Conservation (phyloP, 2,888 invertebrate species). For the Hartigia nigra region DNA sequence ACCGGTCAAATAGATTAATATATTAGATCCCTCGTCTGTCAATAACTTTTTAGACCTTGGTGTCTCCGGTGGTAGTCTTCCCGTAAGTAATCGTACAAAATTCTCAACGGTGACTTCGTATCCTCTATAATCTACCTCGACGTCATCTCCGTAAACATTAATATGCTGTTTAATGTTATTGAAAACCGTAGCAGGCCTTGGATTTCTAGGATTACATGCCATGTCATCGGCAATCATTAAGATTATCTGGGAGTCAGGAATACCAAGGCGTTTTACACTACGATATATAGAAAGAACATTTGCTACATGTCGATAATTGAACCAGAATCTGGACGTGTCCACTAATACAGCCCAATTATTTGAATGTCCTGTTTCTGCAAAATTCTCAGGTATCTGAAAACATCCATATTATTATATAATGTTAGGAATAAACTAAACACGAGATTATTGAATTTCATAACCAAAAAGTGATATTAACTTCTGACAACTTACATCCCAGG, state of each 20-base stretch:
- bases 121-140: constrained; percentile 98
- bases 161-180: constrained; percentile 98
- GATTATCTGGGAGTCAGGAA: constrained; percentile 98
- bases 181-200: constrained; percentile 96
- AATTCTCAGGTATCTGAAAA: constrained; percentile 68
- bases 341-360: constrained; percentile 99
- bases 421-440: neutral
- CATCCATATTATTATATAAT: neutral
- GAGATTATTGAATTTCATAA: neutral
- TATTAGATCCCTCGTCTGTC: constrained; percentile 96
- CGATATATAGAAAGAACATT: constrained; percentile 98
- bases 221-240: constrained; percentile 99
- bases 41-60: constrained; percentile 94
- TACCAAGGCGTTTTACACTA: constrained; percentile 97
- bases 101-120: constrained; percentile 97
- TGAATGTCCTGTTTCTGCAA: constrained; percentile 82
- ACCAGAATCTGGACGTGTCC: constrained; percentile 99
- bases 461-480: neutral
- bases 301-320: constrained; percentile 99
- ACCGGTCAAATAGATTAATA: constrained; percentile 94
- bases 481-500: neutral
- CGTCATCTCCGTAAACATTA: constrained; percentile 99
- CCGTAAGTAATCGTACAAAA: constrained; percentile 95
- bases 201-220: constrained; percentile 99
- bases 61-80: constrained; percentile 90